phyloP scores from a whole-genome alignment of 1,140 invertebrate genomes.

The Cepaea nemoralis region DNA sequence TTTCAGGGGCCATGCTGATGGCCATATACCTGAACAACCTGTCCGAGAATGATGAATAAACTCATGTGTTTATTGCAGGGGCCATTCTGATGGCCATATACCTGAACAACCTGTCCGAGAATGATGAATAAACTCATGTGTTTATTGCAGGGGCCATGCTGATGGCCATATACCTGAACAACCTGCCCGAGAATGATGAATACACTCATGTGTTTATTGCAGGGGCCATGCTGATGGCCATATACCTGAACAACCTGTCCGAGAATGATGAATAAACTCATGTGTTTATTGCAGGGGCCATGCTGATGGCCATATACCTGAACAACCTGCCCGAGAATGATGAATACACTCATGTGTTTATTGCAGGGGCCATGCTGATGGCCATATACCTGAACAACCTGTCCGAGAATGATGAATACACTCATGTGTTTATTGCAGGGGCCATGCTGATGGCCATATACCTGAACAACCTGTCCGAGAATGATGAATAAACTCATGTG shows the following conservation, averaged over 20 bases:
- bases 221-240: constrained; percentile 79
- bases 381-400: constrained; percentile 75
- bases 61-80: too few relatives aligned
- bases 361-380: constrained; percentile 77
- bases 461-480: constrained; percentile 72
- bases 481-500: too few relatives aligned
- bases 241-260: constrained; percentile 74
- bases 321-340: constrained; percentile 73
- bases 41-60: constrained; percentile 72
- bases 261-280: too few relatives aligned
- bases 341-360: too few relatives aligned
- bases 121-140: too few relatives aligned
- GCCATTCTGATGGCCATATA: too few relatives aligned
- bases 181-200: constrained; percentile 73
- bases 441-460: constrained; percentile 78
- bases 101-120: too few relatives aligned
- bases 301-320: constrained; percentile 77
- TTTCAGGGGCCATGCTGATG: constrained; percentile 77
- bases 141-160: constrained; percentile 75
- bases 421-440: constrained; percentile 72
- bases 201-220: too few relatives aligned
- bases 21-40: constrained; percentile 75
- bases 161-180: constrained; percentile 76
- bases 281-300: constrained; percentile 74
- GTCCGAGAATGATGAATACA: constrained; percentile 72